Conservation (phyloP, 2,113 vertebrate species). For the Catharus fuscescens region DNA sequence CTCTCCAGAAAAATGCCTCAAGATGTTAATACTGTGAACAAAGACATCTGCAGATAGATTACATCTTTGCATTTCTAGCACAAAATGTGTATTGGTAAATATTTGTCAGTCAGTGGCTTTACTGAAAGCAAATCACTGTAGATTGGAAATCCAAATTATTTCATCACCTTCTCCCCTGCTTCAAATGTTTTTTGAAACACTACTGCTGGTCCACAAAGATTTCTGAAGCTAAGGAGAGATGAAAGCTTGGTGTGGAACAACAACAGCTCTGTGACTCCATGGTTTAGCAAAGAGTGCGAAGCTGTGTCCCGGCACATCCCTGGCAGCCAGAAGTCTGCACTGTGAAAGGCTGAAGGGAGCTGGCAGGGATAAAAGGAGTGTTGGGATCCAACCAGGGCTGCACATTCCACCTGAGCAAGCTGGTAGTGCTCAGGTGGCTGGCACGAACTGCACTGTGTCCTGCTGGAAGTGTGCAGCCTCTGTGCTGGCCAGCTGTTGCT, state of each 20-base stretch:
- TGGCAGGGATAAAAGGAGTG: neutral
- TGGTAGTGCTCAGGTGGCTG: neutral
- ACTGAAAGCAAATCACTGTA: neutral
- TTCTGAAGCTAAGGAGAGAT: neutral
- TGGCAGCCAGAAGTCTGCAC: neutral
- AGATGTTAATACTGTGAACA: neutral
- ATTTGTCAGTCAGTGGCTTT: neutral
- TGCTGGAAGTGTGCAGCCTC: neutral
- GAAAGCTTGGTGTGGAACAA: neutral
- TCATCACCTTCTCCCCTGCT: neutral
- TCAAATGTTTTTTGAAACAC: neutral
- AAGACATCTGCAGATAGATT: neutral
- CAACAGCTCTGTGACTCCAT: neutral
- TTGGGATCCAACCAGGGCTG: neutral
- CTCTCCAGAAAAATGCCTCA: neutral
- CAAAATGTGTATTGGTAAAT: neutral
- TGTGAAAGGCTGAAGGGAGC: neutral
- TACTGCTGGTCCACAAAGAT: neutral
- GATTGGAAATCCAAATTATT: neutral
- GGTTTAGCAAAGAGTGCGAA: neutral
- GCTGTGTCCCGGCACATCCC: accelerated
- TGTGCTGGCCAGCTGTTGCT: neutral
- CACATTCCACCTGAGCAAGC: neutral
- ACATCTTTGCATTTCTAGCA: neutral
- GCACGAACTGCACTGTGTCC: accelerated